phyloP scores from a whole-genome alignment of 2,888 invertebrate species.

The Parnassius smintheus region DNA sequence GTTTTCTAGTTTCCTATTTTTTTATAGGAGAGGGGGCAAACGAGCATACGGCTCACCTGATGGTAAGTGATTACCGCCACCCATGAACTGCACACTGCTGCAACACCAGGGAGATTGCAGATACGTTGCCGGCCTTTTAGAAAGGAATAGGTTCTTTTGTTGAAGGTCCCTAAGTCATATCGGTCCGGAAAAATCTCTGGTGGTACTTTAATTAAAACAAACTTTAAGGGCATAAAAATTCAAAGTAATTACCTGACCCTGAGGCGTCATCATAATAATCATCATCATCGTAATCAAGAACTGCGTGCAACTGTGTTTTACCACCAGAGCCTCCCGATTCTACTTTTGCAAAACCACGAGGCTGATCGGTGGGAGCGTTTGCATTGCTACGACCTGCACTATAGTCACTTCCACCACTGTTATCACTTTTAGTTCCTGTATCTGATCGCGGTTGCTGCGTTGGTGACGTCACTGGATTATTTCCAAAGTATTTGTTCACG shows the following conservation, averaged over 20 bases:
- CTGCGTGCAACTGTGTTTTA: conserved; percentile 86
- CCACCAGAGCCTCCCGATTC: conserved; percentile 77
- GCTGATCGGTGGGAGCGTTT: conserved; percentile 73
- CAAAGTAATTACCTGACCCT: conserved; percentile 59
- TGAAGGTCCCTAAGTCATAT: too few relatives aligned
- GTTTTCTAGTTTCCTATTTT: too few relatives aligned
- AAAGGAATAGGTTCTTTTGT: too few relatives aligned
- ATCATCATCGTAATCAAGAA: conserved; percentile 85
- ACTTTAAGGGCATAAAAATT: neutral
- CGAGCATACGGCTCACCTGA: too few relatives aligned
- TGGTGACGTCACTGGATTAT: conserved; percentile 50
- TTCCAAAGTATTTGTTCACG: conserved; percentile 59
- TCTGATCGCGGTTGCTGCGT: conserved; percentile 46
- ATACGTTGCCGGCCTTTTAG: too few relatives aligned
- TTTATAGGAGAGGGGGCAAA: too few relatives aligned
- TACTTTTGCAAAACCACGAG: conserved; percentile 85
- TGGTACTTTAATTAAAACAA: neutral
- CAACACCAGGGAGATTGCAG: too few relatives aligned
- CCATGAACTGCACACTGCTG: too few relatives aligned
- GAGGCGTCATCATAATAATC: conserved; percentile 83
- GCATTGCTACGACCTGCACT: conserved; percentile 38
- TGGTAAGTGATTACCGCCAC: too few relatives aligned
- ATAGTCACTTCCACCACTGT: conserved; percentile 45
- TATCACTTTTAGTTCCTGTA: conserved; percentile 76
- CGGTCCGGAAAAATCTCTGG: neutral